Evolutionary conservation across 1,140 invertebrate species (phyloP).

Genomic region (Caligus rogercresseyi): DNA sequence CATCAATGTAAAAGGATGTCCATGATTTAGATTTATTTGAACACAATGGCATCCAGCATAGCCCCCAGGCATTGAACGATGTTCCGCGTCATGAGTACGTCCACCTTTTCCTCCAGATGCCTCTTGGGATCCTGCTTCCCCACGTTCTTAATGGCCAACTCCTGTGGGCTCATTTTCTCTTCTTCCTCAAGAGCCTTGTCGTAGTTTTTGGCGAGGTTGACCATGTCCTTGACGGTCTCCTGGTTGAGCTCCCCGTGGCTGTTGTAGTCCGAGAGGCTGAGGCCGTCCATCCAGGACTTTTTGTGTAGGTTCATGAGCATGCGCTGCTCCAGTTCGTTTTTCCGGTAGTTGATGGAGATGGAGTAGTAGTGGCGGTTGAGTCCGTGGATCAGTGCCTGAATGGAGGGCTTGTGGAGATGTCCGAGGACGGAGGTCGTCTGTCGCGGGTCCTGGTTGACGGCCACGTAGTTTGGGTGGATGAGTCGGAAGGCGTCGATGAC

Average conservation of each 20-base stretch:
- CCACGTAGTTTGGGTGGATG: slow-evolving; percentile 99
- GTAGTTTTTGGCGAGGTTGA: slow-evolving; percentile 93
- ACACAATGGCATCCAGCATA: slow-evolving; percentile 94
- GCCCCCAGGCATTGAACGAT: slow-evolving; percentile 96
- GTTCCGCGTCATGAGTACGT: slow-evolving; percentile 90
- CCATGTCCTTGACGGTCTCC: slow-evolving; percentile 83
- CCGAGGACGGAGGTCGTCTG: slow-evolving; percentile 98
- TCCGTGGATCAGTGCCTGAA: slow-evolving; percentile 96
- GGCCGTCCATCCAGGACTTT: slow-evolving; percentile 98
- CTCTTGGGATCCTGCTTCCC: slow-evolving; percentile 99
- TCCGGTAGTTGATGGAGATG: slow-evolving; percentile 97
- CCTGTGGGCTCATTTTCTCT: slow-evolving; percentile 99
- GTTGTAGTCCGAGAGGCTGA: slow-evolving; percentile 81
- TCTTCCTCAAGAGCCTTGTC: slow-evolving; percentile 98
- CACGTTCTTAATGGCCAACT: slow-evolving; percentile 97
- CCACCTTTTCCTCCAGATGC: slow-evolving; percentile 92
- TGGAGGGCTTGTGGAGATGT: slow-evolving; percentile 96
- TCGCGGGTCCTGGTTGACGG: slow-evolving; percentile 50
- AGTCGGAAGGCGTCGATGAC: slow-evolving; percentile 87
- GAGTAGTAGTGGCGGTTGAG: slow-evolving; percentile 98
- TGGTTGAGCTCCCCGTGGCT: slow-evolving; percentile 78
- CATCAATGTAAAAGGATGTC: too few species aligned
- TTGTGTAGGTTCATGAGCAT: slow-evolving; percentile 98
- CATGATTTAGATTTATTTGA: slow-evolving; percentile 56
- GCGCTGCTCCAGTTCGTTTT: slow-evolving; percentile 86